Base-by-base conservation (phyloP, 2,888 invertebrate species). In the Nomada goodeniana region DNA sequence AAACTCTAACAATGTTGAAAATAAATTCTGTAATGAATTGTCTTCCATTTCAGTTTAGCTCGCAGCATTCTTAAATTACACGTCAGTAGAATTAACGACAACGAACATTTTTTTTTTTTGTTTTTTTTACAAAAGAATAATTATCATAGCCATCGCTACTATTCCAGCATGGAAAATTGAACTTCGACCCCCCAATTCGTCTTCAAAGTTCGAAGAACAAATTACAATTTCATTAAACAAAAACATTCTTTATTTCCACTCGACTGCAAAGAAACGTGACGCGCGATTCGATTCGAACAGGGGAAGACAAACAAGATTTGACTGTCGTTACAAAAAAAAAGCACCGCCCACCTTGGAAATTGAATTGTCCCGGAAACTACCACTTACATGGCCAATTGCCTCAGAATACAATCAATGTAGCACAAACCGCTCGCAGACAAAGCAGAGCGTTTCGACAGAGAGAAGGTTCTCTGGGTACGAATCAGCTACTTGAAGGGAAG, bases 331-430 rank as follows among this genome's bases (percentile, higher is more conserved):
- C 1, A 60, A 74, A 42, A 61, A 74, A 26, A 44, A 61, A n/a
- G 23, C 15, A 52, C 15, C 69, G 23, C 52, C 0, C 10, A 23
- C 11, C 50, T 52, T 60, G 13, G 29, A 53, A 55, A 69, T 26
- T 69, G 61, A 53, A 61, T 3, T 44, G 53, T 61, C 53, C 36
- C 47, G 69, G 59, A 69, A 59, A 29, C 47, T 50, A 23, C 20
- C n/a, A 70, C 52, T 69, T 75, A 52, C 69, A 20, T 44, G 61
- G 5, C 18, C 69, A 52, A 61, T 61, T 61, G 60, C n/a, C 9
- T 10, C 7, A 11, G 18, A 57, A 74, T 57, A 11, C 36, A 67
- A 36, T 23, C 4, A 1, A 23, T 20, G 7, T 52, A 23, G 18
- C 47, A n/a, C 50, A 50, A 65, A 50, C 10, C 23, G 15, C 4